Conservation (phyloP, 2,888 invertebrate genomes). For the Boloria selene region DNA sequence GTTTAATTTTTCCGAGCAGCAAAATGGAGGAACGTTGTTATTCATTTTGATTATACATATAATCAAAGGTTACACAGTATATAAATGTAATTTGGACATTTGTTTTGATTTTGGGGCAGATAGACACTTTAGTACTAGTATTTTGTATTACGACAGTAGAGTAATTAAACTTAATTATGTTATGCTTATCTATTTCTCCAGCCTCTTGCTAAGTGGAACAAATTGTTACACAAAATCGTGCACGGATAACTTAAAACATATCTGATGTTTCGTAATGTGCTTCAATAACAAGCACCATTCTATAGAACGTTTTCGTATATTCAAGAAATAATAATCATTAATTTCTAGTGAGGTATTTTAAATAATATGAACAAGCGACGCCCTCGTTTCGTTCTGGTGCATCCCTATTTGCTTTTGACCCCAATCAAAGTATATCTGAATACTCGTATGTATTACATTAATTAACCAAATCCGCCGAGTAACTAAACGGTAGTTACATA, state of each 20-base stretch:
- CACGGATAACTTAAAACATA: constrained; percentile 6
- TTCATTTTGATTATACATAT: too few relatives aligned
- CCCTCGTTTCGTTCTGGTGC: too few relatives aligned
- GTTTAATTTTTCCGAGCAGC: not conserved
- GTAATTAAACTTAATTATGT: constrained; percentile 6
- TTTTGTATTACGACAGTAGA: not conserved
- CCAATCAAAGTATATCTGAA: too few relatives aligned
- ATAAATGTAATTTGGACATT: not conserved
- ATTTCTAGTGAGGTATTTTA: too few relatives aligned
- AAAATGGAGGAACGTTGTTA: too few relatives aligned
- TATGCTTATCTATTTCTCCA: constrained; percentile 14
- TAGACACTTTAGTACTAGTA: not conserved
- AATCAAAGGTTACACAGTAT: too few relatives aligned
- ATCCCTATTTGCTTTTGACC: too few relatives aligned
- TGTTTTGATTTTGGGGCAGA: not conserved
- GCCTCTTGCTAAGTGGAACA: constrained; percentile 20
- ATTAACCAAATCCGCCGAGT: too few relatives aligned
- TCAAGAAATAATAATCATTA: too few relatives aligned
- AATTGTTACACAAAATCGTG: constrained; percentile 15
- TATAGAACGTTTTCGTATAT: not conserved
- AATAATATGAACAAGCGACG: too few relatives aligned
- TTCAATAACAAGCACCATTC: constrained; percentile 3
- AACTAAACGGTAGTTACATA: too few relatives aligned
- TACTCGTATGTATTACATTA: too few relatives aligned
- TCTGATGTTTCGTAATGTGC: constrained; percentile 10